Conservation (phyloP, 2,113 vertebrate species). For the Lethenteron camtschaticum region DNA sequence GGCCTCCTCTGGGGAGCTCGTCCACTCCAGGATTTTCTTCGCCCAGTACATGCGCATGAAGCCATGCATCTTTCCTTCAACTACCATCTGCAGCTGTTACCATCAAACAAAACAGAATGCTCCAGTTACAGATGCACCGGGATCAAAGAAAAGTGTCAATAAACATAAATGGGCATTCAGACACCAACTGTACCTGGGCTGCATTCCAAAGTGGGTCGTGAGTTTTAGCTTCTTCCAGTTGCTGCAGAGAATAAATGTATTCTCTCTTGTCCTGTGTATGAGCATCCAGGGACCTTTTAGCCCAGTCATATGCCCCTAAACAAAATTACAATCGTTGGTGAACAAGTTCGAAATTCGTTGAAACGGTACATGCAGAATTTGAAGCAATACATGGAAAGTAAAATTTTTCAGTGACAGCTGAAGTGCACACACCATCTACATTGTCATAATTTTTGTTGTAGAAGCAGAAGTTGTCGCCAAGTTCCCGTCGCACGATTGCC, state of each 20-base stretch:
- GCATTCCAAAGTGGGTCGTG: slow-evolving; percentile 51
- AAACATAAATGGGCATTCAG: neutral
- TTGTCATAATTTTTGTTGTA: slow-evolving; percentile 58
- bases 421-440: slow-evolving; percentile 27
- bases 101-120: neutral
- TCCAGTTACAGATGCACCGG: slow-evolving; percentile 6
- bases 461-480: slow-evolving; percentile 70
- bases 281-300: slow-evolving; percentile 39
- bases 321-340: neutral
- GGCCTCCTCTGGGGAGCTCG: slow-evolving; percentile 40
- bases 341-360: neutral
- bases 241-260: slow-evolving; percentile 27
- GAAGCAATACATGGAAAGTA: neutral
- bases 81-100: slow-evolving; percentile 35
- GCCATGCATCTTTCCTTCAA: slow-evolving; percentile 58
- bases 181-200: slow-evolving; percentile 31
- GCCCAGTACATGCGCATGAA: slow-evolving; percentile 77
- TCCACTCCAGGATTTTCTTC: slow-evolving; percentile 79
- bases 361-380: neutral
- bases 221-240: slow-evolving; percentile 38
- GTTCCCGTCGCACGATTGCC: slow-evolving; percentile 48
- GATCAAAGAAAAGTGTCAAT: neutral
- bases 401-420: neutral
- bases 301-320: slow-evolving; percentile 33
- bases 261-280: slow-evolving; percentile 35